Conservation (phyloP, 2,797 vertebrate species). For the Eidolon dupreanum region DNA sequence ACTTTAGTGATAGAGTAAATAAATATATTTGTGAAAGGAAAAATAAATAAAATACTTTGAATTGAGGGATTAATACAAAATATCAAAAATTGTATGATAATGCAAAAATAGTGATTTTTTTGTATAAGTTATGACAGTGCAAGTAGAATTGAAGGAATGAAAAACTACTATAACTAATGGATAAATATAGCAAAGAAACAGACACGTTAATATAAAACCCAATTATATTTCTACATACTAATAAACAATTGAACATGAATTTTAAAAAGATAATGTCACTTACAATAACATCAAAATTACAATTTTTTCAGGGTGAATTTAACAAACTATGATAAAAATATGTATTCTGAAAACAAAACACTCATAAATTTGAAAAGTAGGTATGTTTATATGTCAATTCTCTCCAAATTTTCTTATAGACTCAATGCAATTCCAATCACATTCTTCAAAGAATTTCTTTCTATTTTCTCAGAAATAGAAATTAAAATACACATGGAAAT, state of each 20-base stretch:
- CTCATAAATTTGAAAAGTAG: background rate
- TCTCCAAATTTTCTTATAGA: background rate
- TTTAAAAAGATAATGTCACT: background rate
- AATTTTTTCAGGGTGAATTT: background rate
- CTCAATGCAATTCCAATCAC: background rate
- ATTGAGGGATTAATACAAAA: background rate
- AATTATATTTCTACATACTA: background rate
- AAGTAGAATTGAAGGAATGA: background rate
- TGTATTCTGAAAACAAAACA: slow-evolving; percentile 4
- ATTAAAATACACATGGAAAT: background rate
- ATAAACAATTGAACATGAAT: background rate
- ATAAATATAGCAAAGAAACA: background rate
- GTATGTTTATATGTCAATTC: background rate
- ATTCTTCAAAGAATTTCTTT: background rate
- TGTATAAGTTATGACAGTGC: background rate
- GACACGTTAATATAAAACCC: background rate
- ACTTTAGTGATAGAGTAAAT: background rate
- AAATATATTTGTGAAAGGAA: background rate
- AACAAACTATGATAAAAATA: background rate
- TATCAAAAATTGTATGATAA: background rate
- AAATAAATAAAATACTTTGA: background rate
- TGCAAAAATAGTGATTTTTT: background rate
- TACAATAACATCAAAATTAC: background rate
- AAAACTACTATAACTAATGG: background rate
- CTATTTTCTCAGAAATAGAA: background rate